phyloP scores from a whole-genome alignment of 2,113 vertebrate species.

The Sinocyclocheilus grahami region DNA sequence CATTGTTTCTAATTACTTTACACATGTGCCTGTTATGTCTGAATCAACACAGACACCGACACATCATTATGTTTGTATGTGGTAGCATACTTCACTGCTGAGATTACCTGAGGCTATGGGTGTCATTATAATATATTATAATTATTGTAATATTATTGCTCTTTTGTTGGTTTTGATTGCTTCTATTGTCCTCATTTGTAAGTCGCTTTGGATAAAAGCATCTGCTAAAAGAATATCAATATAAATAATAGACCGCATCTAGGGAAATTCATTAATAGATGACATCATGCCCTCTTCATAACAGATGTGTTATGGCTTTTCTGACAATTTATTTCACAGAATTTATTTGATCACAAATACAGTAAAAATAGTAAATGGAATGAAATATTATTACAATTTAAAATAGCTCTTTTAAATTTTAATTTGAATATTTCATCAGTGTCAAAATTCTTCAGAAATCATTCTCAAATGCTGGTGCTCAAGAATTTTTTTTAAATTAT shows the following conservation, averaged over 20 bases:
- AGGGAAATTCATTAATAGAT: constrained; percentile 1
- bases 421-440: not conserved
- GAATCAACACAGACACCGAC: not conserved
- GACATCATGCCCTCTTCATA: not conserved
- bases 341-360: not conserved
- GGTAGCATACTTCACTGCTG: not conserved
- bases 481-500: not conserved
- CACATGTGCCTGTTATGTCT: not conserved
- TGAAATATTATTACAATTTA: not conserved
- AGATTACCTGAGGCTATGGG: not conserved
- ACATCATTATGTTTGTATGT: not conserved
- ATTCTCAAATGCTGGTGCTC: not conserved
- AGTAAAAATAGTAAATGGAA: not conserved
- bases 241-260: not conserved
- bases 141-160: too few relatives aligned
- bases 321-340: not conserved
- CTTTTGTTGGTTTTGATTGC: too few relatives aligned
- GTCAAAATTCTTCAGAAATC: not conserved
- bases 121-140: not conserved
- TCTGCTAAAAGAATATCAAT: too few relatives aligned
- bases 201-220: too few relatives aligned
- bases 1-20: not conserved
- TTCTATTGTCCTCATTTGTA: too few relatives aligned
- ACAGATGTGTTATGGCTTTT: not conserved
- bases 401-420: not conserved